Conservation (phyloP, 2,113 vertebrate species). For the Pogonocichla stellata region DNA sequence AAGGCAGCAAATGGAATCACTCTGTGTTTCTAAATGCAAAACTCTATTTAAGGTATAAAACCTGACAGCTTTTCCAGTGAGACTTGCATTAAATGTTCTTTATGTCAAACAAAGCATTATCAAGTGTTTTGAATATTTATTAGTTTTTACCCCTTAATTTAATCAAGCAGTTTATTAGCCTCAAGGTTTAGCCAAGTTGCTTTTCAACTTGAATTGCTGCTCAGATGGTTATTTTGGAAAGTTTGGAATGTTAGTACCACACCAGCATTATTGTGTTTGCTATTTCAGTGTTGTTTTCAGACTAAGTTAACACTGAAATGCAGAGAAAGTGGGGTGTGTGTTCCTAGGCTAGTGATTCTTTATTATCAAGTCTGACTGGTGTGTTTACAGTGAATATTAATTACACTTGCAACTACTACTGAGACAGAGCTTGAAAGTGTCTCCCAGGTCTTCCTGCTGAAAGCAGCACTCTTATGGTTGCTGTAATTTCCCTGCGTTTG, state of each 20-base stretch:
- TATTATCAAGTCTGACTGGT: constrained; percentile 60
- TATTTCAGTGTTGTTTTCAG: constrained; percentile 53
- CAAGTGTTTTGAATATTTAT: constrained; percentile 74
- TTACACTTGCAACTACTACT: constrained; percentile 38
- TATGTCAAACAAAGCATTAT: constrained; percentile 70
- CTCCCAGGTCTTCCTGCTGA: constrained; percentile 17
- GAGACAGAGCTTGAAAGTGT: constrained; percentile 23
- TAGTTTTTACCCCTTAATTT: constrained; percentile 72
- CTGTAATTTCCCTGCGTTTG: not conserved
- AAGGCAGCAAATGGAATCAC: constrained; percentile 59
- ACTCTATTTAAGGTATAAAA: constrained; percentile 66
- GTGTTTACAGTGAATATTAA: constrained; percentile 72
- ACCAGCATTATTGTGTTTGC: constrained; percentile 10
- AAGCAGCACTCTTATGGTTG: not conserved
- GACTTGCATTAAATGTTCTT: constrained; percentile 66
- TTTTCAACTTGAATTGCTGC: constrained; percentile 67
- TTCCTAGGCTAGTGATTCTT: constrained; percentile 48
- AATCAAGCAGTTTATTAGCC: constrained; percentile 70
- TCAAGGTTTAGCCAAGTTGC: constrained; percentile 61
- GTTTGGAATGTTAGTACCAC: constrained; percentile 49
- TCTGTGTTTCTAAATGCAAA: constrained; percentile 64
- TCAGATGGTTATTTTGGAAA: constrained; percentile 71
- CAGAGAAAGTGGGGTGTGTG: constrained; percentile 8
- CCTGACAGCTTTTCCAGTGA: constrained; percentile 62
- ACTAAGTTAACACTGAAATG: constrained; percentile 20